A percentile compares a stretch with the other conserved stretches of the same genome.
These are phyloP conservation scores for Amia ocellicauda DNA, from an alignment of 2,113 vertebrate species.

Conservation along the genomic window DNA sequence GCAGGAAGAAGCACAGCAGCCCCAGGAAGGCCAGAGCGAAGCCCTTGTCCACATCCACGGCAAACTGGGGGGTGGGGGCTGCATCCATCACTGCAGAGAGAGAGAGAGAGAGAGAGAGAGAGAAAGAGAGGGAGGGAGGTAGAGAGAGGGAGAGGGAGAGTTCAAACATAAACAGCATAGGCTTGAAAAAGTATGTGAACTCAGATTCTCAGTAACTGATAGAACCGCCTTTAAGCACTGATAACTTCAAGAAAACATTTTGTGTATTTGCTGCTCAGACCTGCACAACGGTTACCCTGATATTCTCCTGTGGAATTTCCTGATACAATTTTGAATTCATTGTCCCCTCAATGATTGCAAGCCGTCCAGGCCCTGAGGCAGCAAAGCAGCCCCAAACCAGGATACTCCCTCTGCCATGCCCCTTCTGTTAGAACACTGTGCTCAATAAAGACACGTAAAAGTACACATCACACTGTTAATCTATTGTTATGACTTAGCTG, in stretches of 20 bases:
- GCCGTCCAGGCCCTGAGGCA: too few species aligned
- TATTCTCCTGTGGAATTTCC: slow-evolving; percentile 26
- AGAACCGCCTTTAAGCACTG: slow-evolving; percentile 30
- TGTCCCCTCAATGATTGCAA: not conserved
- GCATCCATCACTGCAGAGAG: slow-evolving; percentile 31
- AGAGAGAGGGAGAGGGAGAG: too few species aligned
- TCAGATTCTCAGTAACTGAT: not conserved
- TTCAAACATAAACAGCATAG: too few species aligned
- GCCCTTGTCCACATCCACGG: slow-evolving; percentile 67
- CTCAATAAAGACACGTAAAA: too few species aligned
- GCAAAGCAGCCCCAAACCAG: too few species aligned
- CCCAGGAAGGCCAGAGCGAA: slow-evolving; percentile 69
- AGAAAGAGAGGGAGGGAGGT: not conserved
- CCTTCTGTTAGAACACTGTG: too few species aligned
- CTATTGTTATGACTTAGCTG: too few species aligned
- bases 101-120: slow-evolving; percentile 15
- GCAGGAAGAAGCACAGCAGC: slow-evolving; percentile 67
- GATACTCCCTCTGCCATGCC: slow-evolving; percentile 4
- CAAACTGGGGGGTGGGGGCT: slow-evolving; percentile 35
- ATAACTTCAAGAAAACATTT: slow-evolving; percentile 39
- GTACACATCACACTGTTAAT: too few species aligned
- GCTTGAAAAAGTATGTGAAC: too few species aligned
- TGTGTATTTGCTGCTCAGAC: too few species aligned
- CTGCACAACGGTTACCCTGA: too few species aligned
- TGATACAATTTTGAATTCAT: slow-evolving; percentile 23